Conservation (phyloP, 2,888 invertebrate species). For the Ischnus inquisitorius region DNA sequence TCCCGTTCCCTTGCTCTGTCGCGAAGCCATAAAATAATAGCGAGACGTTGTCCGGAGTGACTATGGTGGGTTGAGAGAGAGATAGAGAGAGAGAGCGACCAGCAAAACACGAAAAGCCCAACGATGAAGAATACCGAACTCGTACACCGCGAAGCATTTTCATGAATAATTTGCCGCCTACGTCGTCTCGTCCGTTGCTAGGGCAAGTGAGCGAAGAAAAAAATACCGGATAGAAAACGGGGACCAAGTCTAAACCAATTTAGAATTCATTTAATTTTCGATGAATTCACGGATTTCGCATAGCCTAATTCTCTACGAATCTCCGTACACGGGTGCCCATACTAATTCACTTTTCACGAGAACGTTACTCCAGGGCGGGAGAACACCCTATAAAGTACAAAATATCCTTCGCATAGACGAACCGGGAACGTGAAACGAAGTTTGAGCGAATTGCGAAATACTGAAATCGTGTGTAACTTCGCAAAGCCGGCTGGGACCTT, state of each 20-base stretch:
- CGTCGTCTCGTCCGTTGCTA: constrained; percentile 6
- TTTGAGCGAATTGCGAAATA: constrained; percentile 43
- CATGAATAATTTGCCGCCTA: constrained; percentile 60
- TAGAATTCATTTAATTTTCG: constrained; percentile 45
- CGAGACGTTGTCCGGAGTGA: constrained; percentile 52
- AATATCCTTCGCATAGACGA: constrained; percentile 14
- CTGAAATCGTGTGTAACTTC: constrained; percentile 14
- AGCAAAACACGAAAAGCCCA: neutral
- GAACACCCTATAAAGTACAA: neutral
- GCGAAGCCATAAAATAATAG: constrained; percentile 65
- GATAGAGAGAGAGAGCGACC: neutral
- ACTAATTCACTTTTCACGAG: constrained; percentile 34
- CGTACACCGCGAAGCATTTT: constrained; percentile 59
- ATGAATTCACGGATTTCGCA: constrained; percentile 36
- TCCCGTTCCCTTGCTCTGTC: neutral
- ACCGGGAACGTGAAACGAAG: constrained; percentile 43
- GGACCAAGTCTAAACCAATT: constrained; percentile 48
- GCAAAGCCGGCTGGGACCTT: neutral
- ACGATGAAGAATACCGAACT: constrained; percentile 18
- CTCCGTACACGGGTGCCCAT: neutral
- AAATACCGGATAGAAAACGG: neutral
- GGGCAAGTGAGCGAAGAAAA: neutral
- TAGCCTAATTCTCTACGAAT: constrained; percentile 10
- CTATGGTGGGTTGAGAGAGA: neutral
- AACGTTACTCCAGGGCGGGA: constrained; percentile 10